These are phyloP conservation scores for Origma solitaria DNA, from an alignment of 2,113 vertebrate species.

Conservation along the genomic window DNA sequence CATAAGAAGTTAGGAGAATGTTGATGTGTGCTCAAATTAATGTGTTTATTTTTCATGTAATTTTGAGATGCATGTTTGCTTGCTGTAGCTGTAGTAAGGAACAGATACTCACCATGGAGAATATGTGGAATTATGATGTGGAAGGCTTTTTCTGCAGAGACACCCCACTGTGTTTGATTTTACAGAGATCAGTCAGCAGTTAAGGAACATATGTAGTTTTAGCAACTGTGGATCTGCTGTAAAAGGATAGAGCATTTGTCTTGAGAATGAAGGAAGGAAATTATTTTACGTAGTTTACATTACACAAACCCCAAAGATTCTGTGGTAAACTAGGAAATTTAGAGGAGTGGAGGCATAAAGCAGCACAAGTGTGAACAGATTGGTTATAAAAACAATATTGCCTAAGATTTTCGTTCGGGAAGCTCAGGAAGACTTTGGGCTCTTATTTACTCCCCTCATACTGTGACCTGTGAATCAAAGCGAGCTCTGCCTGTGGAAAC, in stretches of 20 bases:
- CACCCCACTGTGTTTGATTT: background rate
- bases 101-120: background rate
- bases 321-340: background rate
- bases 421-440: background rate
- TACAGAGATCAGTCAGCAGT: background rate
- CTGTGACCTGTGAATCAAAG: constrained; percentile 5
- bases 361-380: constrained; percentile 11
- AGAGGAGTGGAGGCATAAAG: background rate
- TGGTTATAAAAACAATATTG: constrained; percentile 10
- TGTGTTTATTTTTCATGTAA: background rate
- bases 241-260: background rate
- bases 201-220: background rate
- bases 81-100: background rate
- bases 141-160: background rate
- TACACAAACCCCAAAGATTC: background rate
- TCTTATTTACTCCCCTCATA: background rate
- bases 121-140: background rate
- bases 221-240: background rate
- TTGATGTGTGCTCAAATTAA: background rate
- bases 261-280: background rate
- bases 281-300: background rate
- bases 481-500: background rate
- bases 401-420: background rate
- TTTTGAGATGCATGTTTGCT: background rate
- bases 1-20: background rate